Conservation (phyloP, 2,888 invertebrate species). For the Stenodera caucasica region DNA sequence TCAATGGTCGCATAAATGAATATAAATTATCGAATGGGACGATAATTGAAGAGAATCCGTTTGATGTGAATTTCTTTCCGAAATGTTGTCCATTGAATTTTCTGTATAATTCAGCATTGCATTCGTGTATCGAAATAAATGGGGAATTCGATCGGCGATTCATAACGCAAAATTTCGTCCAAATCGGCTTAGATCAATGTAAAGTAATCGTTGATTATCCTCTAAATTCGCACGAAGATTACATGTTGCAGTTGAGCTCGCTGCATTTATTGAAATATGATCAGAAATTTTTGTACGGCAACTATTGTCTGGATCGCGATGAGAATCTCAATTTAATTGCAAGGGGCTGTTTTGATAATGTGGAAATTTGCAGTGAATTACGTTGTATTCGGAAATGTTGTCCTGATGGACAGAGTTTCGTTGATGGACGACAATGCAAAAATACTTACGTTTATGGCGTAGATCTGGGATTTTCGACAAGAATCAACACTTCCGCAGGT, state of each 20-base stretch:
- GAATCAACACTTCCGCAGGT: constrained; percentile 39
- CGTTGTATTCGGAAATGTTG: constrained; percentile 61
- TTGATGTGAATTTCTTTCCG: constrained; percentile 31
- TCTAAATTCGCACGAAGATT: constrained; percentile 15
- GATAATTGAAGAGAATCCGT: constrained; percentile 12
- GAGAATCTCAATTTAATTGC: constrained; percentile 30
- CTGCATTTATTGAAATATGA: constrained; percentile 13
- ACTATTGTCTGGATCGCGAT: constrained; percentile 38
- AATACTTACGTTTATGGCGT: constrained; percentile 42
- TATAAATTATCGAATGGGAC: constrained; percentile 7
- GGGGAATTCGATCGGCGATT: constrained; percentile 21
- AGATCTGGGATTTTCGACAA: constrained; percentile 34
- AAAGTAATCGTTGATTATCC: constrained; percentile 36
- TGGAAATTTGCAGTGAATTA: constrained; percentile 33
- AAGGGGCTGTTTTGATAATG: constrained; percentile 39
- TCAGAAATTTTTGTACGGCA: constrained; percentile 15
- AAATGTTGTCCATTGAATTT: constrained; percentile 46
- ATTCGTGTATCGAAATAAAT: constrained; percentile 33
- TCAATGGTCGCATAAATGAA: constrained; percentile 2
- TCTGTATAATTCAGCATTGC: constrained; percentile 35
- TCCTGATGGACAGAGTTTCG: constrained; percentile 59
- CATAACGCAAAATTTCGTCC: constrained; percentile 34
- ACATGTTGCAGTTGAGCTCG: constrained; percentile 11
- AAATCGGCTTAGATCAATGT: constrained; percentile 42
- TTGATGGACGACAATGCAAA: constrained; percentile 39